Percentiles rank a stretch among this genome's conserved stretches.
Evolutionary conservation across 2,888 invertebrate species (phyloP).

Genomic region (Aproaerema taeniolella): DNA sequence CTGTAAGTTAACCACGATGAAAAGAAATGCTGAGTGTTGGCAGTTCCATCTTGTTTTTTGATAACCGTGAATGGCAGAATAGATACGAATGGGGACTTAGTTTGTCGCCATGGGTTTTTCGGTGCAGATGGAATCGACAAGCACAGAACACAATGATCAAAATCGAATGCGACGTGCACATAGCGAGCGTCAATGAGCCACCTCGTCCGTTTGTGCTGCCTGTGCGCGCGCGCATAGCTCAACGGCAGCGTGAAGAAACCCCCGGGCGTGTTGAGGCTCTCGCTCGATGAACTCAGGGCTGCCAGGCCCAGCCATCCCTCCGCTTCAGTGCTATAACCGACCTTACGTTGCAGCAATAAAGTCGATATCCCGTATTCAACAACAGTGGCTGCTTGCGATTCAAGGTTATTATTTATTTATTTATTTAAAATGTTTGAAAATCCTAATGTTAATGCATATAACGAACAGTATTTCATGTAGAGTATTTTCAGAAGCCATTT

Average conservation of each 20-base stretch:
- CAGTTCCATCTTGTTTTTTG: constrained; percentile 32
- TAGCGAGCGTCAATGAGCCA: constrained; percentile 64
- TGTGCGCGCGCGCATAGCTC: constrained; percentile 87
- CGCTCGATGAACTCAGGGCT: constrained; percentile 79
- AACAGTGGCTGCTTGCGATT: neutral
- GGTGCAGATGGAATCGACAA: constrained; percentile 28
- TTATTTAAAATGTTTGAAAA: no score
- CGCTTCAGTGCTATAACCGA: constrained; percentile 42
- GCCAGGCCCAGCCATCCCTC: constrained; percentile 55
- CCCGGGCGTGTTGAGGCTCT: constrained; percentile 79
- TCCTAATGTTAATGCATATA: no score
- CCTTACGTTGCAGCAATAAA: constrained; percentile 14
- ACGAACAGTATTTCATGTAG: no score
- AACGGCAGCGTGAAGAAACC: constrained; percentile 84
- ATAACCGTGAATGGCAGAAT: neutral
- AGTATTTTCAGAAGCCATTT: no score
- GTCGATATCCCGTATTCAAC: constrained; percentile 4
- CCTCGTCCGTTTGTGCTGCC: constrained; percentile 90
- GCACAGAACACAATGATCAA: constrained; percentile 23
- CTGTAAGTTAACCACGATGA: constrained; percentile 28
- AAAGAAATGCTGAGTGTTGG: constrained; percentile 23
- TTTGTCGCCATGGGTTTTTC: neutral
- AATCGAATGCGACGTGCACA: constrained; percentile 50
- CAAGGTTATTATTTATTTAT: no score
- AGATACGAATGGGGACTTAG: neutral